Percentiles rank a stretch among this genome's conserved stretches.
These are phyloP conservation scores for Nipponacmea schrenckii DNA, from an alignment of 2,888 invertebrate genomes.

Conservation along the genomic window DNA sequence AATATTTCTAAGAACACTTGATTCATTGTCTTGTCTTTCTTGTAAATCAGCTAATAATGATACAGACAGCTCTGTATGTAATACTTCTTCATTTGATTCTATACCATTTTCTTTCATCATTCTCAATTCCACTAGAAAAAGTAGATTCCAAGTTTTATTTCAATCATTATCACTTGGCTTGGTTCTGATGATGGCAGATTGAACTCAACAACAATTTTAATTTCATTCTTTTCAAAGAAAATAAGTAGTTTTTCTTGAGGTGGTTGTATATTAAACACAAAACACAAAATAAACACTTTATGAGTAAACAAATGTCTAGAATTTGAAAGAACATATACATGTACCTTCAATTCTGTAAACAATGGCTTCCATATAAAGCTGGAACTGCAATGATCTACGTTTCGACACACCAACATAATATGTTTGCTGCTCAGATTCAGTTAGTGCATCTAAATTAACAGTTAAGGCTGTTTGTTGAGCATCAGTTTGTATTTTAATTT, in stretches of 20 bases:
- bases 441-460: conserved; percentile 32
- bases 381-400: conserved; percentile 40
- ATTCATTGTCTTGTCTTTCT: conserved; percentile 50
- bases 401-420: conserved; percentile 40
- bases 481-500: conserved; percentile 14
- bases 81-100: conserved; percentile 30
- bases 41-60: conserved; percentile 55
- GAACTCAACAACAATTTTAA: no score
- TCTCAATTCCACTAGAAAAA: conserved; percentile 43
- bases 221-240: no score
- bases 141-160: not conserved
- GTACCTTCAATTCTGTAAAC: conserved; percentile 45
- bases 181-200: no score
- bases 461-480: conserved; percentile 31
- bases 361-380: conserved; percentile 40
- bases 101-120: conserved; percentile 25
- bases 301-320: no score
- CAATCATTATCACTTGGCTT: no score
- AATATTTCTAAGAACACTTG: conserved; percentile 35
- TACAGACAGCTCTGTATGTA: conserved; percentile 48
- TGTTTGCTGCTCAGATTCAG: conserved; percentile 29
- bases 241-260: no score
- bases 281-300: no score
- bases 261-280: no score
- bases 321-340: not conserved